Percentiles rank a stretch among this genome's conserved stretches.
Conservation (phyloP, 2,888 invertebrate genomes). For the Drosophila niveifrons region DNA sequence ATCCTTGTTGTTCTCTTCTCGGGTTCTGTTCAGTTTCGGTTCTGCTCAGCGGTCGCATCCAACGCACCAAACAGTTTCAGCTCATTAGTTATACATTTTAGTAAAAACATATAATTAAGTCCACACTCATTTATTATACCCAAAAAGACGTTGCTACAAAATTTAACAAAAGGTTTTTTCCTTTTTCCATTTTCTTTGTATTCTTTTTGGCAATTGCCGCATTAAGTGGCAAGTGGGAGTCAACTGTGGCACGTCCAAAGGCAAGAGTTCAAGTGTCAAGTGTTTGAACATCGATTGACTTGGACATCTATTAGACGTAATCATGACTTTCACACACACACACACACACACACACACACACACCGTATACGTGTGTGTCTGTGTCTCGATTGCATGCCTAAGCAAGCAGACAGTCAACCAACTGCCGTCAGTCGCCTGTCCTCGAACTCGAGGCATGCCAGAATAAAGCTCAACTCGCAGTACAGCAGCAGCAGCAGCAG, state of each 20-base stretch:
- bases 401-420: constrained; percentile 68
- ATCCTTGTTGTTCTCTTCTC: constrained; percentile 20
- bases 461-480: constrained; percentile 22
- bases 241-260: constrained; percentile 53
- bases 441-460: constrained; percentile 12
- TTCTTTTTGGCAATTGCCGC: constrained; percentile 5
- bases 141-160: constrained; percentile 6
- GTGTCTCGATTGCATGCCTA: constrained; percentile 66
- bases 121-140: constrained; percentile 54
- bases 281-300: constrained; percentile 82
- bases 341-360: constrained; percentile 5
- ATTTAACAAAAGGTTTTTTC: background rate
- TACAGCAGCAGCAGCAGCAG: constrained; percentile 9
- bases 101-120: constrained; percentile 70
- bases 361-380: constrained; percentile 12
- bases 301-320: constrained; percentile 84
- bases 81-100: constrained; percentile 72
- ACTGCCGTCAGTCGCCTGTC: constrained; percentile 59
- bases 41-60: background rate
- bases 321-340: constrained; percentile 66
- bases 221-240: constrained; percentile 7
- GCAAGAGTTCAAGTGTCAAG: constrained; percentile 73
- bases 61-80: constrained; percentile 50
- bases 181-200: background rate
- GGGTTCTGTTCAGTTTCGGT: background rate